phyloP scores from a whole-genome alignment of 2,797 vertebrate species.

The Poeciliopsis turneri region DNA sequence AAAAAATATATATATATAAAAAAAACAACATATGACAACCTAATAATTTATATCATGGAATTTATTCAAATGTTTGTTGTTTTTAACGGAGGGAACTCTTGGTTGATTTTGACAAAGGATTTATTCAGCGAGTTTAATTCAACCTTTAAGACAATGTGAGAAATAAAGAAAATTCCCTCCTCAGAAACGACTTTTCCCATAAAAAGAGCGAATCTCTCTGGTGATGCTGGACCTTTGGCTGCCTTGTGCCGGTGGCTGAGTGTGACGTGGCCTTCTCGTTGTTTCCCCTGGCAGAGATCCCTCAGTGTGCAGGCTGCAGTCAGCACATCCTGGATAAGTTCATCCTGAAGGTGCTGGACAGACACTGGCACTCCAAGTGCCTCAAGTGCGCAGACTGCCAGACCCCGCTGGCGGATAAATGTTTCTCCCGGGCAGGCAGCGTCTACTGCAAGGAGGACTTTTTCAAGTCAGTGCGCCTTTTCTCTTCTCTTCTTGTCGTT shows the following conservation, averaged over 20 bases:
- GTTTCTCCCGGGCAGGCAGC: slow-evolving; percentile 93
- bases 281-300: slow-evolving; percentile 85
- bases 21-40: neutral
- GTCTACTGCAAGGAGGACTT: slow-evolving; percentile 99
- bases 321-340: slow-evolving; percentile 99
- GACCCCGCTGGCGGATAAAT: slow-evolving; percentile 93
- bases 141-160: neutral
- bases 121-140: neutral
- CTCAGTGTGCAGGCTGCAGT: slow-evolving; percentile 96
- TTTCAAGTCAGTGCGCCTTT: slow-evolving; percentile 90
- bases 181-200: neutral
- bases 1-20: neutral
- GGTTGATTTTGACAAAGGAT: neutral
- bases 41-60: neutral
- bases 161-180: neutral
- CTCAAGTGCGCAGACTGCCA: slow-evolving; percentile 98
- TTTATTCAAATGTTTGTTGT: neutral
- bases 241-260: neutral
- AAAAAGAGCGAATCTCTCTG: neutral
- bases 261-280: slow-evolving; percentile 18
- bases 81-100: neutral
- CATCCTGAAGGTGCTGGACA: slow-evolving; percentile 98
- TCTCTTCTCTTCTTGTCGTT: neutral
- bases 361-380: slow-evolving; percentile 98
- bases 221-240: neutral